A percentile compares a stretch with the other conserved stretches of the same genome.
phyloP scores from a whole-genome alignment of 2,797 vertebrate species.

The Gallirallus australis region DNA sequence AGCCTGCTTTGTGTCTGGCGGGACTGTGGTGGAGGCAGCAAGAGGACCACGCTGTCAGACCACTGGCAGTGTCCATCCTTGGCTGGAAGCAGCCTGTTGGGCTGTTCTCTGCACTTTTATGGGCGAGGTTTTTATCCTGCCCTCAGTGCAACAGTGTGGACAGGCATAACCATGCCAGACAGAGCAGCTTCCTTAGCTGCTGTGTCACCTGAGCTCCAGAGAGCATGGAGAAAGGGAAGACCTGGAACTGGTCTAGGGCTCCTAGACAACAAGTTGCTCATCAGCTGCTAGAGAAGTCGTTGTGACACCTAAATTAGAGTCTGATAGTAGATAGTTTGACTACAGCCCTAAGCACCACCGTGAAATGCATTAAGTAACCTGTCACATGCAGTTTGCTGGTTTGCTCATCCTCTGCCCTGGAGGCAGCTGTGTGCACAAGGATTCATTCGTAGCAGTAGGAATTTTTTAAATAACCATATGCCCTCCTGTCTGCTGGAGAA shows the following conservation, averaged over 20 bases:
- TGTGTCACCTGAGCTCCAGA: fast-evolving
- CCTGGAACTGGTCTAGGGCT: neutral
- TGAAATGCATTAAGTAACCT: conserved; percentile 31
- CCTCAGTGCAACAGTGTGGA: fast-evolving
- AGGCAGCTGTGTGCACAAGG: neutral
- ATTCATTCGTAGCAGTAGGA: neutral
- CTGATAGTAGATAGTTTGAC: neutral
- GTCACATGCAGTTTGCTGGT: conserved; percentile 14
- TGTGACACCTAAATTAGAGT: neutral
- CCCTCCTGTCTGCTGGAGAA: neutral
- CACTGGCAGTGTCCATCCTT: neutral
- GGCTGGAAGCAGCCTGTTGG: fast-evolving
- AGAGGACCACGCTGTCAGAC: neutral
- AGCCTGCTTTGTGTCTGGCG: neutral
- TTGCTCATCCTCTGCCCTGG: neutral
- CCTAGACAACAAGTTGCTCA: neutral
- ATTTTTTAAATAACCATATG: neutral
- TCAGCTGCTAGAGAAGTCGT: neutral
- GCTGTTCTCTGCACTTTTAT: neutral
- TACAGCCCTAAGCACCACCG: neutral
- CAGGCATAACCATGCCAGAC: fast-evolving
- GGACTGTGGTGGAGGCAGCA: neutral
- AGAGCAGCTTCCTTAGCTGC: neutral
- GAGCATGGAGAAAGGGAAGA: fast-evolving
- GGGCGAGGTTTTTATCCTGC: neutral